Evolutionary conservation across 1,140 invertebrate species (phyloP).

Genomic region (Drosophila kikkawai): DNA sequence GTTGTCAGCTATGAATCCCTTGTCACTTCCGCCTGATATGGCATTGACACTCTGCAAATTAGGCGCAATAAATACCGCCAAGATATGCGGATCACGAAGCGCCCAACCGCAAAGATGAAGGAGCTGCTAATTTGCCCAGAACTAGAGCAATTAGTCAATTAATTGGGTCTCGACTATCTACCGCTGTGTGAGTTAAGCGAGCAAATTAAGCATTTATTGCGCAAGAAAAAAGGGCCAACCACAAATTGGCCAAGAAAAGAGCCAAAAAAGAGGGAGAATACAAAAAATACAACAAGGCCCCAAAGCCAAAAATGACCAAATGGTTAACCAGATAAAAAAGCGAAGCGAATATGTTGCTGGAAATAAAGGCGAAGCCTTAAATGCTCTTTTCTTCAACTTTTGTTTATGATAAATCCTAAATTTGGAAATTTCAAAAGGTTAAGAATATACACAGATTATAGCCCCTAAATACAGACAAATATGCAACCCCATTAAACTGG

Average conservation of each 20-base stretch:
- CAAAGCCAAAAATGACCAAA: conserved; percentile 16
- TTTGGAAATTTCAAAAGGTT: neutral
- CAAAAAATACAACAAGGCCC: conserved; percentile 11
- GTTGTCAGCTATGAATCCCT: conserved; percentile 4
- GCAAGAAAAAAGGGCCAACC: conserved; percentile 24
- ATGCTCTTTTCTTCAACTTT: conserved; percentile 1
- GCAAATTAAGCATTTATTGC: conserved; percentile 73
- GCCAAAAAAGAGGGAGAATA: neutral
- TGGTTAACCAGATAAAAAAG: neutral
- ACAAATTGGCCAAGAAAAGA: conserved; percentile 60
- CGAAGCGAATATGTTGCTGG: neutral
- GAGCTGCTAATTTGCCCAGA: conserved; percentile 43
- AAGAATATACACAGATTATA: neutral
- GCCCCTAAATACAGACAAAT: neutral
- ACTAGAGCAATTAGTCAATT: conserved; percentile 68
- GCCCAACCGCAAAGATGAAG: conserved; percentile 6
- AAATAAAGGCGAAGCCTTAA: no score
- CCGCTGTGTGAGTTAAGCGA: conserved; percentile 64
- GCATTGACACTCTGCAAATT: conserved; percentile 42
- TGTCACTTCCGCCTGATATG: conserved; percentile 30
- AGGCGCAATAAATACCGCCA: conserved; percentile 33
- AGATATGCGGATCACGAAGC: conserved; percentile 35
- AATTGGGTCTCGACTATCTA: conserved; percentile 21
- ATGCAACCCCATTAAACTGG: neutral
- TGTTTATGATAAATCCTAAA: neutral